Conservation (phyloP, 2,797 vertebrate genomes). For the Poeciliopsis paucimaculata region DNA sequence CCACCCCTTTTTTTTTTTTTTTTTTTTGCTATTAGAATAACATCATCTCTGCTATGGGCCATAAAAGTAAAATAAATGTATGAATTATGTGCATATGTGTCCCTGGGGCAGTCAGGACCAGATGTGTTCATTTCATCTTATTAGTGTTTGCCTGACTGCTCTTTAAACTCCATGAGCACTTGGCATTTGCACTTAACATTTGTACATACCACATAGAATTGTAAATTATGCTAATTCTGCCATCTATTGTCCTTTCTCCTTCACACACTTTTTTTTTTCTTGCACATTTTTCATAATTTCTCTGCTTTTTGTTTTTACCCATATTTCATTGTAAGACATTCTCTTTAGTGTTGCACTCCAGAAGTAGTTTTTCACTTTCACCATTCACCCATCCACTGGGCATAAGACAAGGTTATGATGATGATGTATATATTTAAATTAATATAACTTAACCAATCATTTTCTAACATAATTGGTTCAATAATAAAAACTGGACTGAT, state of each 20-base stretch:
- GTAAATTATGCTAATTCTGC: conserved; percentile 2
- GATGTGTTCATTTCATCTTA: conserved; percentile 54
- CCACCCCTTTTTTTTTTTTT: not conserved
- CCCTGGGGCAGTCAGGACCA: conserved; percentile 49
- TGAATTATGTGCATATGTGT: not conserved
- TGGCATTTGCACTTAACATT: not conserved
- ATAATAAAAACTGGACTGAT: not conserved
- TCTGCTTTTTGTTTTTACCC: not conserved
- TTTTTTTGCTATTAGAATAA: not conserved
- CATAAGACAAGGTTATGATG: not conserved
- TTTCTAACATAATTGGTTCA: too few species aligned
- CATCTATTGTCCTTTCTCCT: not conserved
- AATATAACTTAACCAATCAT: not conserved
- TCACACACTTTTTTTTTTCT: not conserved
- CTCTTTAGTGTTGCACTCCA: not conserved
- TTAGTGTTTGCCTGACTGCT: conserved; percentile 47
- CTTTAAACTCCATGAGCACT: conserved; percentile 16
- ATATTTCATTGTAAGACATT: not conserved
- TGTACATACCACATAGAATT: not conserved
- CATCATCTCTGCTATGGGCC: not conserved
- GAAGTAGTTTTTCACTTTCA: not conserved
- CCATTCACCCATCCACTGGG: not conserved
- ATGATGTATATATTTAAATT: too few species aligned
- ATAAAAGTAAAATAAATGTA: not conserved
- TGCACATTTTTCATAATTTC: not conserved